Evolutionary conservation across 2,888 invertebrate genomes (phyloP).

Genomic region (Hemicrepidius hirtus): DNA sequence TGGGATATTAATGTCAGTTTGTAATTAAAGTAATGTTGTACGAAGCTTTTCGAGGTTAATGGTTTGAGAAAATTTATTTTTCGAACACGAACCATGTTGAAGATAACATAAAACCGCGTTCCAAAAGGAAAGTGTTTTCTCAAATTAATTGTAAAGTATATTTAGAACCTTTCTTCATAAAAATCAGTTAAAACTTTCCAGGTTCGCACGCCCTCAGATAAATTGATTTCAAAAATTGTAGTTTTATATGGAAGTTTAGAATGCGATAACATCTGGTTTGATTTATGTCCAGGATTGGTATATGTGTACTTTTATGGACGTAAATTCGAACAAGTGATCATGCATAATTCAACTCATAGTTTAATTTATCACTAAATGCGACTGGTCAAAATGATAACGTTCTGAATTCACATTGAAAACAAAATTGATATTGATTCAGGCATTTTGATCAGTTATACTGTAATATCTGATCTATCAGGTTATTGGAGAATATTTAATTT

Average conservation of each 20-base stretch:
- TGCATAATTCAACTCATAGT: conserved; percentile 26
- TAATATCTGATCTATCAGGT: not conserved
- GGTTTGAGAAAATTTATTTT: conserved; percentile 28
- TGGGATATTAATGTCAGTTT: conserved; percentile 32
- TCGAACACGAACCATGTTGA: conserved; percentile 2
- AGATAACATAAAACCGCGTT: conserved; percentile 13
- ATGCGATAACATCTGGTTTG: conserved; percentile 7
- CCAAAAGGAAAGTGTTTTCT: not conserved
- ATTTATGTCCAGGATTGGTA: conserved; percentile 17
- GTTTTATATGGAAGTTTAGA: not conserved
- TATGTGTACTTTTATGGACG: conserved; percentile 4
- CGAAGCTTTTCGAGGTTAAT: conserved; percentile 23
- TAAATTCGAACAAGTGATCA: conserved; percentile 30
- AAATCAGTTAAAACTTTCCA: too few species aligned
- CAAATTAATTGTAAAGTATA: not conserved
- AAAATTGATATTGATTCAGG: not conserved
- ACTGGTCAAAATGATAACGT: conserved; percentile 21
- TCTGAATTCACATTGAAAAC: not conserved
- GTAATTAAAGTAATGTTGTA: conserved; percentile 31
- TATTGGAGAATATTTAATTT: too few species aligned
- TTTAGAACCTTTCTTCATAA: too few species aligned
- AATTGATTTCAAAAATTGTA: conserved; percentile 3
- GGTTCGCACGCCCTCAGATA: not conserved
- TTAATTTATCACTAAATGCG: conserved; percentile 21
- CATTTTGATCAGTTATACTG: not conserved